A percentile compares a stretch with the other conserved stretches of the same genome.
phyloP scores from a whole-genome alignment of 2,797 vertebrate species.

The Rhinogobio ventralis region DNA sequence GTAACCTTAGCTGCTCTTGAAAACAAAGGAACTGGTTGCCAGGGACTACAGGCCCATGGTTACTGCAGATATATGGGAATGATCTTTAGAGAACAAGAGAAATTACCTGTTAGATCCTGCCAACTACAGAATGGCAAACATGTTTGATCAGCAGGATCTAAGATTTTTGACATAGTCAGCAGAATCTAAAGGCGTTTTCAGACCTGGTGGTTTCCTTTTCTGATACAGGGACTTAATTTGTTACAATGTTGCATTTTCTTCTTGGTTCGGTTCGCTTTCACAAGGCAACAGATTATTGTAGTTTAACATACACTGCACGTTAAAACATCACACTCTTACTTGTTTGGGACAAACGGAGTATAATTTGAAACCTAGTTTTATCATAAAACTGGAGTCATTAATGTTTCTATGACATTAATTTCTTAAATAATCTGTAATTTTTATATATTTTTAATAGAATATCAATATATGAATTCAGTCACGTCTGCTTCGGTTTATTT shows the following conservation, averaged over 20 bases:
- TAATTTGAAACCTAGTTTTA: too few species aligned
- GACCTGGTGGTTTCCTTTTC: not conserved
- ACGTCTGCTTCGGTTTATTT: too few species aligned
- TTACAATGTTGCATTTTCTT: not conserved
- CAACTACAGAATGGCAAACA: not conserved
- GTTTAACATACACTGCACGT: too few species aligned
- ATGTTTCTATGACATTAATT: too few species aligned
- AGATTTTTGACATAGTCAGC: not conserved
- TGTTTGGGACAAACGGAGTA: too few species aligned
- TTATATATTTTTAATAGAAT: too few species aligned
- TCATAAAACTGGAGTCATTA: too few species aligned
- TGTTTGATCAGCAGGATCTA: not conserved
- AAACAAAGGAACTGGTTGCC: conserved; percentile 76
- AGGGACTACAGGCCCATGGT: conserved; percentile 67
- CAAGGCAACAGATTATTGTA: not conserved
- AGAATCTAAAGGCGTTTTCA: conserved; percentile 3
- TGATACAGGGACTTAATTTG: not conserved
- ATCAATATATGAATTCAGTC: too few species aligned
- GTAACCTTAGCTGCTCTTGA: conserved; percentile 76
- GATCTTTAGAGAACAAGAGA: conserved; percentile 48
- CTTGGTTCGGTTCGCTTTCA: not conserved
- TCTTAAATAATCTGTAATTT: too few species aligned
- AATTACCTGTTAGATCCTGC: conserved; percentile 48
- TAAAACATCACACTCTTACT: too few species aligned
- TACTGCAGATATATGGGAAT: conserved; percentile 61